Base-by-base conservation (phyloP, 2,113 vertebrate genomes). In the Prinia subflava region DNA sequence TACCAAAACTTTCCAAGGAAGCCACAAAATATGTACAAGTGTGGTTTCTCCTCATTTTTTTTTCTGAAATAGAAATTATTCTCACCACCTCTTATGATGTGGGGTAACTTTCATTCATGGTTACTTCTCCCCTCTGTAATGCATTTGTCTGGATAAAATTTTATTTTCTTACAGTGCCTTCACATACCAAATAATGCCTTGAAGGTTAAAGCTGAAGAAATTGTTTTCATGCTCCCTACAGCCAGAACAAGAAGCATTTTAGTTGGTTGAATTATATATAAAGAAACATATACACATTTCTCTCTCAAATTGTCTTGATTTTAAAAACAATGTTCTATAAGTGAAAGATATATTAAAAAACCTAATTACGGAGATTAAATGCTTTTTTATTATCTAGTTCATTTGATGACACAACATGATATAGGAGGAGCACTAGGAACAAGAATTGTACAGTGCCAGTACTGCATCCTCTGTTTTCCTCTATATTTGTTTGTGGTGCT, bases 401-500 rank as follows among this genome's bases (percentile, higher is more conserved):
- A 42, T 83, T 18, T 89, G 53, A n/a, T 31, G 33, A 65, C 37
- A 81, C n/a, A 69, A n/a, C 8, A 69, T 4, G 3, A 25, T 33
- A 69, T 11, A 35, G 13, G 9, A 74, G 9, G 55, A 86, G 37
- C 65, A 47, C 46, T 65, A 65, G 31, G 28, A 82, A 67, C 2
- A 39, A 37, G 39, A 71, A 19, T 37, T 5, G 0, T 41, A 23
- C 0, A 1, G 18, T 39, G 21, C 9, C 23, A 30, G 13, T 35
- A 22, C 22, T 53, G 30, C 52, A n/a, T 74, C 11, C 11, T 62
- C 35, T 59, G 10, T 83, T 28, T 33, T 80, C 57, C 3, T 2
- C 23, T 79, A 7, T 23, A 22, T 49, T 85, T 11, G 15, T 50
- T 41, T 57, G 28, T 21, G 50, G 55, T 65, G 31, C 64, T 57